A percentile compares a stretch with the other conserved stretches of the same genome.
These are phyloP conservation scores for Oryctolagus cuniculus DNA, from an alignment of 2,113 vertebrate genomes.

Conservation along the genomic window DNA sequence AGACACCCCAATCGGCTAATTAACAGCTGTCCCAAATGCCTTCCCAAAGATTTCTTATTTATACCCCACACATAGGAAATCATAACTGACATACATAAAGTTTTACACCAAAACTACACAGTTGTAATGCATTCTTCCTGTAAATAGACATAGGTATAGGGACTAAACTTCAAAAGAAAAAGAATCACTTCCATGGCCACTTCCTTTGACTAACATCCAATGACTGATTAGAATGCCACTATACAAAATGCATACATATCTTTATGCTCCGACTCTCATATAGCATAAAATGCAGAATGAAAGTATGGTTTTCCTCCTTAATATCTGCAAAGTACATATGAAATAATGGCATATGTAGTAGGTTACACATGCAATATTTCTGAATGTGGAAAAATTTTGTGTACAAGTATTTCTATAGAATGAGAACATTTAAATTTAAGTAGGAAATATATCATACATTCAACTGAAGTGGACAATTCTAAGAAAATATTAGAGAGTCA, in stretches of 20 bases:
- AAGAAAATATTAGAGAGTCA: not conserved
- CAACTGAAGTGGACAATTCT: not conserved
- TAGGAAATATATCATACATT: not conserved
- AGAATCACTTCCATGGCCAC: not conserved
- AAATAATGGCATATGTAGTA: not conserved
- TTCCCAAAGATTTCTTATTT: not conserved
- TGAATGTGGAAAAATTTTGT: not conserved
- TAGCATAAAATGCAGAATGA: conserved; percentile 1
- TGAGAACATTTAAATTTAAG: not conserved
- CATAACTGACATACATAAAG: conserved; percentile 40
- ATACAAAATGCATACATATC: not conserved
- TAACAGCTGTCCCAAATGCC: too few species aligned
- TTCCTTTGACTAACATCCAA: not conserved
- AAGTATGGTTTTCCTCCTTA: not conserved
- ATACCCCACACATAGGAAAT: not conserved
- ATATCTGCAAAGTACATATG: not conserved
- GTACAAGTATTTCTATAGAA: not conserved
- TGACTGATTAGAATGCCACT: not conserved
- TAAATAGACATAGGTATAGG: not conserved
- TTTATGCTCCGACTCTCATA: not conserved
- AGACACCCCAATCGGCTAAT: too few species aligned
- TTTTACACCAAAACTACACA: not conserved
- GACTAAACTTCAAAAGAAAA: not conserved
- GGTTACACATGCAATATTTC: not conserved
- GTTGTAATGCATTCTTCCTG: not conserved